A percentile compares a stretch with the other conserved stretches of the same genome.
Evolutionary conservation across 2,797 vertebrate genomes (phyloP).

Genomic region (Falco rusticolus): DNA sequence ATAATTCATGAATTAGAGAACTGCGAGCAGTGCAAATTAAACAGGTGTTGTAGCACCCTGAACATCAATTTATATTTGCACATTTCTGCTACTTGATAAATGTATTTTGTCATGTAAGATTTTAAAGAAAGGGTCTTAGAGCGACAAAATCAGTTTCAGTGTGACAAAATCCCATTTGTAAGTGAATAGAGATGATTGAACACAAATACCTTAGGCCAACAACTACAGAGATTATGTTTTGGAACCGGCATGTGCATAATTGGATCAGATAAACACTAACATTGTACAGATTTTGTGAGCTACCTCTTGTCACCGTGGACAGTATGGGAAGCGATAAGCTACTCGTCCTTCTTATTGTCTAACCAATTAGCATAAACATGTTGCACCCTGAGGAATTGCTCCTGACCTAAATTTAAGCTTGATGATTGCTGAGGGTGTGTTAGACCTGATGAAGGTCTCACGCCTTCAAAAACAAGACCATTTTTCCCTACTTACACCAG

Average conservation of each 20-base stretch:
- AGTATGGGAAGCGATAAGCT: not conserved
- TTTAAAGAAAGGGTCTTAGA: not conserved
- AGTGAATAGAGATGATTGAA: not conserved
- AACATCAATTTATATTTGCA: not conserved
- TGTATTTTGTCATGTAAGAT: not conserved
- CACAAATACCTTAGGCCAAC: not conserved
- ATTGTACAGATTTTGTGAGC: not conserved
- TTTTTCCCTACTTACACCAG: not conserved
- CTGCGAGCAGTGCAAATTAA: not conserved
- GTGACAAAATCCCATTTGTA: not conserved
- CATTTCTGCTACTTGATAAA: not conserved
- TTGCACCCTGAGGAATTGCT: not conserved
- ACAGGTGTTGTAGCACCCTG: not conserved
- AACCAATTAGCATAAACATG: not conserved
- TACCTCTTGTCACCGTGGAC: not conserved
- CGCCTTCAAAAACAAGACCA: rapidly evolving
- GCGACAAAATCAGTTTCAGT: not conserved
- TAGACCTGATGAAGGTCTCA: not conserved
- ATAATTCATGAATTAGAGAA: not conserved
- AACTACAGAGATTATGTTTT: not conserved
- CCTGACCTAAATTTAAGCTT: not conserved
- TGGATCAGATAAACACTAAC: not conserved
- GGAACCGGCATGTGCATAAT: not conserved
- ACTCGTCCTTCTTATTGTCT: not conserved
- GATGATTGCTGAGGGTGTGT: no score